These are phyloP conservation scores for Discoglossus pictus DNA, from an alignment of 2,797 vertebrate species.

Conservation along the genomic window DNA sequence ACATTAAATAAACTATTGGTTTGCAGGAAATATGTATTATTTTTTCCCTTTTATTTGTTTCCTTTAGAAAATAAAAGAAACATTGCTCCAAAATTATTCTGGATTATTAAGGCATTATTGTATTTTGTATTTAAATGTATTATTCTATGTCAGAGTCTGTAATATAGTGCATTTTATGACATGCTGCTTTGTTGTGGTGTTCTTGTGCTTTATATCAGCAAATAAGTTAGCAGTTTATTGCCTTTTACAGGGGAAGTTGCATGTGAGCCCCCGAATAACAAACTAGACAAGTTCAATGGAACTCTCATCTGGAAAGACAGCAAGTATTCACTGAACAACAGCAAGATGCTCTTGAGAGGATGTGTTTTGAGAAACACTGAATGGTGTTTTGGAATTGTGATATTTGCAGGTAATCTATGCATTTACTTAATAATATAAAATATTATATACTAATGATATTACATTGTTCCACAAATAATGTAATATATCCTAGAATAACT, in stretches of 20 bases:
- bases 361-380: slow-evolving; percentile 82
- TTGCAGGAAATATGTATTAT: no score
- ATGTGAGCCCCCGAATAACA: slow-evolving; percentile 85
- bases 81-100: no score
- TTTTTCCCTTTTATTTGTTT: no score
- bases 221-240: slow-evolving; percentile 5
- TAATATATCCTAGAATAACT: no score
- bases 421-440: neutral
- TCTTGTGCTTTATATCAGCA: neutral
- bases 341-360: slow-evolving; percentile 78
- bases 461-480: no score
- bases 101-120: no score
- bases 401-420: slow-evolving; percentile 75
- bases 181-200: neutral
- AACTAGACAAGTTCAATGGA: slow-evolving; percentile 78
- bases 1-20: slow-evolving; percentile 15
- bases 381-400: slow-evolving; percentile 84
- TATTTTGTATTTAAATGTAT: no score
- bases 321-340: slow-evolving; percentile 76
- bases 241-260: slow-evolving; percentile 74
- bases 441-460: no score
- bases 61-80: no score
- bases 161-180: neutral
- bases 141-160: neutral
- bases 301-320: slow-evolving; percentile 75